Base-by-base conservation (phyloP, 2,888 invertebrate genomes). In the Drosophila demipolita region DNA sequence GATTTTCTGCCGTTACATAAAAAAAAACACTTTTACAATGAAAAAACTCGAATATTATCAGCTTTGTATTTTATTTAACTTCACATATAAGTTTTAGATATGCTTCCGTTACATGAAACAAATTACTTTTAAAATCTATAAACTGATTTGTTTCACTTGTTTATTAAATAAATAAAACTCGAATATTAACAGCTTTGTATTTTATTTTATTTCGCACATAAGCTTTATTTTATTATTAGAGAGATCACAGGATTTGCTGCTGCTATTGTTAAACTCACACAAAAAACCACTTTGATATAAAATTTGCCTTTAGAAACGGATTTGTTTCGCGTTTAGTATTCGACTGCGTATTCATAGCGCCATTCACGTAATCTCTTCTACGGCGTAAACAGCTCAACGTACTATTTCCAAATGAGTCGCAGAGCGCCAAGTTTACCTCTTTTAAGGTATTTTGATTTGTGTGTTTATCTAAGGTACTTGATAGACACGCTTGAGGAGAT, bases 401-500 rank as follows among this genome's bases (percentile, higher is more conserved):
- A 59, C 74, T 35, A 38, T 58, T 58, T 66, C 7, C 52, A 68
- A 75, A 66, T 84, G 75, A 68, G 40, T 57, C 35, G 66, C 33
- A 36, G 52, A 48, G 45, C 45, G 49, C 17, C 54, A 32, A 29
- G 42, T 32, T 20, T n/a, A 15, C 7, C 26, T 45, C 68, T 84
- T 87, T 73, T 83, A 84, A 80, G 38, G 57, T 63, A 48, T 57
- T 69, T 53, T 32, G 7, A 67, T 49, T 52, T 57, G 49, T 57
- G 49, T 32, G n/a, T 32, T 66, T 54, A 50, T 12, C 45, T 67
- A 29, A 35, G 32, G 48, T 67, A 12, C 45, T 40, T 38, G 49
- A 48, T 20, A 45, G 91, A 97, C 97, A 94, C 96, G 96, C 91
- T 95, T 95, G 2, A 97, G 94, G 67, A 97, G 94, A 80, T 95